phyloP scores from a whole-genome alignment of 1,140 invertebrate genomes.

The Battus philenor region DNA sequence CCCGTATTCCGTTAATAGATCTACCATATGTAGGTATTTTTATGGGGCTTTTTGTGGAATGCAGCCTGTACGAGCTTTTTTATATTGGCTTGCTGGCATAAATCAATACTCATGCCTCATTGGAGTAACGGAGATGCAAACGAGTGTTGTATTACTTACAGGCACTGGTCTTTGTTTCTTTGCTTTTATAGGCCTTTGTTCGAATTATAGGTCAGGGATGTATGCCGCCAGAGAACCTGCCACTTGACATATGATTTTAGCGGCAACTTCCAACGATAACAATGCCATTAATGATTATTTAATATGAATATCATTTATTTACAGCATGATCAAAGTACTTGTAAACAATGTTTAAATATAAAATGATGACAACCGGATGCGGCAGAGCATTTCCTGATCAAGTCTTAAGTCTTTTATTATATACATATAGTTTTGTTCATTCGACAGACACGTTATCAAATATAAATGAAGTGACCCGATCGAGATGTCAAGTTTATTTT shows the following conservation, averaged over 20 bases:
- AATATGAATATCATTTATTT: too few relatives aligned
- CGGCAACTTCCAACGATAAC: too few relatives aligned
- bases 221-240: background rate
- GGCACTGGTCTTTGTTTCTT: slow-evolving; percentile 5
- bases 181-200: slow-evolving; percentile 7
- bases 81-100: slow-evolving; percentile 14
- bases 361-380: too few relatives aligned
- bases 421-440: too few relatives aligned
- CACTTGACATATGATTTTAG: slow-evolving; percentile 5
- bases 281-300: too few relatives aligned
- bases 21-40: slow-evolving; percentile 20
- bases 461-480: slow-evolving; percentile 3
- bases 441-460: too few relatives aligned
- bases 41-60: slow-evolving; percentile 24
- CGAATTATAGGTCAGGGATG: slow-evolving; percentile 15
- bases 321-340: too few relatives aligned
- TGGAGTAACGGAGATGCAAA: background rate
- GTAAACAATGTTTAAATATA: too few relatives aligned
- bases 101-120: slow-evolving; percentile 14
- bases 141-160: slow-evolving; percentile 6
- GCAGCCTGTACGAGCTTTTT: slow-evolving; percentile 17
- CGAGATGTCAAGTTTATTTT: slow-evolving; percentile 11
- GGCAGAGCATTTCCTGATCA: too few relatives aligned
- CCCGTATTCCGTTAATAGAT: slow-evolving; percentile 17
- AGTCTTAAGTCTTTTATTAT: too few relatives aligned